Evolutionary conservation across 2,888 invertebrate species (phyloP).

Genomic region (Allygus modestus): DNA sequence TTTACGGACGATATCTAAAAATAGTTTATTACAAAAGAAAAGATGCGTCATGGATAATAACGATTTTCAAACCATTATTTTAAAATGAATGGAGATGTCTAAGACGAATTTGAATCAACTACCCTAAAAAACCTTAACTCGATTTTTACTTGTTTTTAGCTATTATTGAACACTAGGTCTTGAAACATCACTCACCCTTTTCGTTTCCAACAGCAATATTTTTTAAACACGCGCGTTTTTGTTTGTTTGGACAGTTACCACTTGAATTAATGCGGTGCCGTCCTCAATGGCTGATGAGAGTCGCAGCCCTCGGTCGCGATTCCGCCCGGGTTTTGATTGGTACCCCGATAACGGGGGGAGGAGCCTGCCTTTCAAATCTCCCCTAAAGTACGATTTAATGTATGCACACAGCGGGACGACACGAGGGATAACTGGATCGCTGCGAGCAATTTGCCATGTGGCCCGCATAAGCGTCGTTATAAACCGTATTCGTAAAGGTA

Average conservation of each 20-base stretch:
- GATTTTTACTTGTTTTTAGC: too few relatives aligned
- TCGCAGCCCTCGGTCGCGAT: conserved; percentile 14
- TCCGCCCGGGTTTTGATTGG: conserved; percentile 56
- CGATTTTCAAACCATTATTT: too few relatives aligned
- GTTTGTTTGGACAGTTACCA: conserved; percentile 27
- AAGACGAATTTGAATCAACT: too few relatives aligned
- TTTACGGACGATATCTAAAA: too few relatives aligned
- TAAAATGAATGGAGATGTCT: too few relatives aligned
- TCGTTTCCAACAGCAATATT: background rate
- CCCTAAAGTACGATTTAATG: conserved; percentile 59
- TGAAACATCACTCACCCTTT: background rate
- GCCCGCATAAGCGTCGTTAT: conserved; percentile 11
- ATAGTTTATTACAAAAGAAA: too few relatives aligned
- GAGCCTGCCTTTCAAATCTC: conserved; percentile 60
- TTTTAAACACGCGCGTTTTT: conserved; percentile 6
- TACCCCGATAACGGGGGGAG: conserved; percentile 52
- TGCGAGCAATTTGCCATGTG: conserved; percentile 6
- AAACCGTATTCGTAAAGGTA: background rate
- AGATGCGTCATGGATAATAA: too few relatives aligned
- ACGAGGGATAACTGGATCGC: conserved; percentile 19
- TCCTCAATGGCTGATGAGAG: conserved; percentile 34
- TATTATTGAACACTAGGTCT: background rate
- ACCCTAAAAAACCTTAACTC: too few relatives aligned
- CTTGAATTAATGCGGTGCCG: conserved; percentile 37
- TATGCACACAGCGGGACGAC: conserved; percentile 53